Base-by-base conservation (phyloP, 2,113 vertebrate genomes). In the Macroglossus sobrinus region DNA sequence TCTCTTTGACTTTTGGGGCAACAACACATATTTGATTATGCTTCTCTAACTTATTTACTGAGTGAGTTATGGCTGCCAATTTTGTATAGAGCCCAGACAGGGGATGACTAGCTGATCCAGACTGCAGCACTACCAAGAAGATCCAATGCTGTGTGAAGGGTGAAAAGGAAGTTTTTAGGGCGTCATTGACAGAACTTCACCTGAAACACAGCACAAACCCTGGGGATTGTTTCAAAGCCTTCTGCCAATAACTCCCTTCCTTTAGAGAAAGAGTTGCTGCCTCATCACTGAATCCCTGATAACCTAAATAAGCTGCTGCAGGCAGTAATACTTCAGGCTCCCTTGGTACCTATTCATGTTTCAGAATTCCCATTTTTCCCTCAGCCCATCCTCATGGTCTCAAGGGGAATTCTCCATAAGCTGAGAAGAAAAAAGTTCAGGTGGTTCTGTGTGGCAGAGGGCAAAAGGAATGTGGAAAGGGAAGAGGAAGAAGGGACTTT, bases 11-110 rank as follows among this genome's bases (percentile, higher is more conserved):
- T 57, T 59, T 85, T 26, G 30, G 69, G 40, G n/a, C 9, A 87
- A 10, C 22, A 35, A 21, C 0, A 0, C 5, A 28, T 26, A 8
- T 6, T 55, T 15, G 14, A 15, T 19, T 11, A 9, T 47, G 38
- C 26, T 10, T 45, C 38, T 22, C 64, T 55, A 7, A 71, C 21
- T 43, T 16, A 53, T 35, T 64, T 30, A 10, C 57, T 21, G 22
- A 82, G 53, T 22, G 33, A 14, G 16, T 5, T 7, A 9, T 7
- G 30, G n/a, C 55, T 22, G 33, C 57, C 76, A 40, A 7, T 47
- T 81, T 21, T 79, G 57, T 80, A 22, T 15, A 21, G 19, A 92
- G 16, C 40, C 53, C 12, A 28, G 66, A 45, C 24, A 8, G 68
- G 30, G 24, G n/a, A 33, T 5, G 18, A 22, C 2, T 5, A 13